phyloP scores from a whole-genome alignment of 2,113 vertebrate species.

The Charadrius vociferus region DNA sequence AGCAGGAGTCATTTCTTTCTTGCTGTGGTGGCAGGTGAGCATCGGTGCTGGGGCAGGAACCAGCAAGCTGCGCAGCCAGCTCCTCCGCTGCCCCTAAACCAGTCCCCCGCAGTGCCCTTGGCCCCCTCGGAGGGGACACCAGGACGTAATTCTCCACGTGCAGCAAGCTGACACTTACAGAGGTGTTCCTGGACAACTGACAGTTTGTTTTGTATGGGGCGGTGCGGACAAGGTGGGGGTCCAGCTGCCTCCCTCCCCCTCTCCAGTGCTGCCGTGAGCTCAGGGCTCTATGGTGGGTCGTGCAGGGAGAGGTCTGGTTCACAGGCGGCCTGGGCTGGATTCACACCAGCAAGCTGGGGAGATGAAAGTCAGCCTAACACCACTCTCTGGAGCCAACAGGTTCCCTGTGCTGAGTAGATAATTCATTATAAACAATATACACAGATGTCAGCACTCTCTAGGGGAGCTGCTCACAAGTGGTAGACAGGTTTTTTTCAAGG shows the following conservation, averaged over 20 bases:
- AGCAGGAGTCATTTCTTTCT: background rate
- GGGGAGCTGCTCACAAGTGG: background rate
- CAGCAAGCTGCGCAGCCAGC: background rate
- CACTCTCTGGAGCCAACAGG: background rate
- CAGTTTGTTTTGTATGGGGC: accelerated
- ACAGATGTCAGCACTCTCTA: background rate
- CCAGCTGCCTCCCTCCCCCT: background rate
- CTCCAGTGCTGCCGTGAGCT: accelerated
- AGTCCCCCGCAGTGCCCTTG: background rate
- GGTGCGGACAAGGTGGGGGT: background rate
- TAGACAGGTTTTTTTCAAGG: background rate
- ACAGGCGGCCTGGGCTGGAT: background rate
- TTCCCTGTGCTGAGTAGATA: background rate
- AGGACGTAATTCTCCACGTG: accelerated
- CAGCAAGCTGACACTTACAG: background rate
- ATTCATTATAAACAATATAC: background rate
- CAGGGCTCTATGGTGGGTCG: accelerated
- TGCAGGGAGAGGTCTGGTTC: background rate
- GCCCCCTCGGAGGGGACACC: background rate
- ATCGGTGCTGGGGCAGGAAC: background rate
- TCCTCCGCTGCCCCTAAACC: background rate
- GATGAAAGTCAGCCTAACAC: background rate
- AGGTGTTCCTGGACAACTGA: accelerated
- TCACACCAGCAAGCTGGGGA: background rate
- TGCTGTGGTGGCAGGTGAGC: accelerated